Evolutionary conservation across 2,113 vertebrate genomes (phyloP).

Genomic region (Hipposideros armiger): DNA sequence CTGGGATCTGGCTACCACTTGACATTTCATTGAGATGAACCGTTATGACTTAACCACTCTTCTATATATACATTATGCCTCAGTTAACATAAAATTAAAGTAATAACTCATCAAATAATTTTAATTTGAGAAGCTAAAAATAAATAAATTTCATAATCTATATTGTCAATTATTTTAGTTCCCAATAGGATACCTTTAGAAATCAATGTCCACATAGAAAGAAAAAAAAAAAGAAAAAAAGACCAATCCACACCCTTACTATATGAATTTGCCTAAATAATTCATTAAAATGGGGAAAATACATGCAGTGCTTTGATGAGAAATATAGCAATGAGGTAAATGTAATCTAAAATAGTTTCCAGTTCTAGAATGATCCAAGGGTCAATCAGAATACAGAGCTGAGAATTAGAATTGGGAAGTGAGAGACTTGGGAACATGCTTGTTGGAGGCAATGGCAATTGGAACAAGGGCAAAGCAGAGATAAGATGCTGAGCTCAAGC

Average conservation of each 20-base stretch:
- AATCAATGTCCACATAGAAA: background rate
- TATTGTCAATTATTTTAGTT: background rate
- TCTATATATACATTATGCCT: background rate
- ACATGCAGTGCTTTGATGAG: background rate
- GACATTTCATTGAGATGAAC: background rate
- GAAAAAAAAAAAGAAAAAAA: background rate
- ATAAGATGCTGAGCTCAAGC: background rate
- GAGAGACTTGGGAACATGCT: background rate
- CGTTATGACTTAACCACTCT: background rate
- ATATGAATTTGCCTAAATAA: background rate
- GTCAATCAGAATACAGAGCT: background rate
- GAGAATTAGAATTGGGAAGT: background rate
- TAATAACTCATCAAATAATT: background rate
- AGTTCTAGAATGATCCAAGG: background rate
- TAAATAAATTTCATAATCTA: background rate
- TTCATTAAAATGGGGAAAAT: background rate
- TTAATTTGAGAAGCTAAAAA: background rate
- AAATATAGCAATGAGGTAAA: background rate
- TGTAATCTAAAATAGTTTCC: background rate
- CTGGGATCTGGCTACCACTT: background rate
- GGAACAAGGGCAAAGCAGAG: background rate
- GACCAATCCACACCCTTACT: accelerated
- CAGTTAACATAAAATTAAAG: background rate
- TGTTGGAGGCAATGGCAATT: background rate
- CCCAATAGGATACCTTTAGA: background rate